Conservation (phyloP, 2,797 vertebrate species). For the Crax fasciolata region DNA sequence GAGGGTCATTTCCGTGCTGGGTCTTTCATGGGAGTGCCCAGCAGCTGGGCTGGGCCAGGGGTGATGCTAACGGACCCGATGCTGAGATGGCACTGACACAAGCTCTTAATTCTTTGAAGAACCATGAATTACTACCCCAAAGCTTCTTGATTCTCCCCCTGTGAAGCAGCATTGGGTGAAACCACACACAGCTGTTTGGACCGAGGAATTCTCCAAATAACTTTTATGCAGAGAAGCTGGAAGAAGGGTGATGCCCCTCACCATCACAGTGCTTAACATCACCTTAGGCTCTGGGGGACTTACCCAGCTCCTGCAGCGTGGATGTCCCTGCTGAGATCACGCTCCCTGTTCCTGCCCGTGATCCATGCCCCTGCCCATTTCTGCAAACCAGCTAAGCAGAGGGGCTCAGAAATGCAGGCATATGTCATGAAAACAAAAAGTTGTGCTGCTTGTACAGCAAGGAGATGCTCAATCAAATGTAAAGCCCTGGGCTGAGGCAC, state of each 20-base stretch:
- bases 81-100: not conserved
- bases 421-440: not conserved
- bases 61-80: too few relatives aligned
- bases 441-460: not conserved
- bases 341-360: not conserved
- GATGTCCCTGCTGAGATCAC: too few relatives aligned
- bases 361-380: not conserved
- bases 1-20: too few relatives aligned
- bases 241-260: rapidly evolving
- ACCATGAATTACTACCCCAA: not conserved
- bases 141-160: not conserved
- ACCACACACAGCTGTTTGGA: not conserved
- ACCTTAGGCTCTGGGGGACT: not conserved
- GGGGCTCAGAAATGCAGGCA: not conserved
- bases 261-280: not conserved
- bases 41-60: not conserved
- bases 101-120: not conserved
- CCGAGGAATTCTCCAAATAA: not conserved
- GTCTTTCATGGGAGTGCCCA: not conserved
- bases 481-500: not conserved
- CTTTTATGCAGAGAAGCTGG: not conserved
- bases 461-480: not conserved
- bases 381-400: not conserved
- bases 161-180: not conserved
- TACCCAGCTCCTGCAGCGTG: not conserved